Conservation (phyloP, 1,140 invertebrate species). For the Ceratina calcarata region DNA sequence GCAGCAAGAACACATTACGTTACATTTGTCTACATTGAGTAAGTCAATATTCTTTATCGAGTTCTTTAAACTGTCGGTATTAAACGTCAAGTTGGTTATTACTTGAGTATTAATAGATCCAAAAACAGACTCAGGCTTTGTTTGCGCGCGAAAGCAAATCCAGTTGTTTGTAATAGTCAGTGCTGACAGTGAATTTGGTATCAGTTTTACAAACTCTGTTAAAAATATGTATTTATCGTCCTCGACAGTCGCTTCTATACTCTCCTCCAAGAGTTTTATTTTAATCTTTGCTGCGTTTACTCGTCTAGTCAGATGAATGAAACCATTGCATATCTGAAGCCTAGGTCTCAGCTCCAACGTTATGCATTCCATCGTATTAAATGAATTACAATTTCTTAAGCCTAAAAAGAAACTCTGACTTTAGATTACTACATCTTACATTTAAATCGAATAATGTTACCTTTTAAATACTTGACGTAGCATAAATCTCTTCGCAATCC, state of each 20-base stretch:
- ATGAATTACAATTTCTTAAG: not conserved
- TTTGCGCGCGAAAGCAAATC: slow-evolving; percentile 76
- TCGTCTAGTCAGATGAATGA: slow-evolving; percentile 65
- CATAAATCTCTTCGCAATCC: not conserved
- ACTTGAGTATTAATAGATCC: slow-evolving; percentile 73
- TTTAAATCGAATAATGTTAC: not conserved
- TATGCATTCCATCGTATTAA: slow-evolving; percentile 67
- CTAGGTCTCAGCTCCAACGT: slow-evolving; percentile 75
- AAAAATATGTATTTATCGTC: slow-evolving; percentile 58
- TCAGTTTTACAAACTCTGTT: slow-evolving; percentile 67
- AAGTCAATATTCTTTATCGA: slow-evolving; percentile 46
- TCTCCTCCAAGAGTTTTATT: slow-evolving; percentile 69
- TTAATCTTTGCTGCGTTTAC: slow-evolving; percentile 54
- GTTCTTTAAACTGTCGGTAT: slow-evolving; percentile 24
- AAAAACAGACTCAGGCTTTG: slow-evolving; percentile 65
- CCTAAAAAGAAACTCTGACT: slow-evolving; percentile 10
- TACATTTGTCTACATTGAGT: slow-evolving; percentile 52
- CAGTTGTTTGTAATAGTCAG: slow-evolving; percentile 70
- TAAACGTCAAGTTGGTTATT: slow-evolving; percentile 46
- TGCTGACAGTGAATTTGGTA: slow-evolving; percentile 71
- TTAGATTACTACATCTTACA: not conserved
- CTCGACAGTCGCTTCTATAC: slow-evolving; percentile 61
- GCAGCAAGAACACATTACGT: slow-evolving; percentile 67
- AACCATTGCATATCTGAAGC: slow-evolving; percentile 71
- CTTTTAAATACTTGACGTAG: not conserved